Evolutionary conservation across 2,113 vertebrate genomes (phyloP).

Genomic region (Heloderma charlesbogerti): DNA sequence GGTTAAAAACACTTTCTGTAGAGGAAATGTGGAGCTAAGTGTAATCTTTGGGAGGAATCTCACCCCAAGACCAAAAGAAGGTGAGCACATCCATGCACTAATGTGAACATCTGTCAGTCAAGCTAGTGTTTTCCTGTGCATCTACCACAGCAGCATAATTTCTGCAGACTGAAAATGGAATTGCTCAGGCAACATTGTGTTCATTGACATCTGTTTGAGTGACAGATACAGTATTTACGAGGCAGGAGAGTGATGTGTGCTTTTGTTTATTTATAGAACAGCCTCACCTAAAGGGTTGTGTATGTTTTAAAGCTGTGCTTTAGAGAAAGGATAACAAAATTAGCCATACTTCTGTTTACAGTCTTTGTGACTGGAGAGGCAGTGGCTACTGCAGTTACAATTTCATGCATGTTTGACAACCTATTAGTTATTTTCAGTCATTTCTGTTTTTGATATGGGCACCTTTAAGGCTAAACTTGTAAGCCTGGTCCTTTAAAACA

Average conservation of each 20-base stretch:
- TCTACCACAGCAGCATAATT: slow-evolving; percentile 7
- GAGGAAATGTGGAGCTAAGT: slow-evolving; percentile 36
- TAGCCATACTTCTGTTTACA: slow-evolving; percentile 22
- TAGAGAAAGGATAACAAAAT: slow-evolving; percentile 29
- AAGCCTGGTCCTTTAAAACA: slow-evolving; percentile 10
- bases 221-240: slow-evolving; percentile 48
- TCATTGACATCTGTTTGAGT: slow-evolving; percentile 57
- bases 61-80: neutral
- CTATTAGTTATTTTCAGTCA: neutral
- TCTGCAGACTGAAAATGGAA: slow-evolving; percentile 53
- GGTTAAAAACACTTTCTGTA: slow-evolving; percentile 35
- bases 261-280: slow-evolving; percentile 63
- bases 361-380: slow-evolving; percentile 4
- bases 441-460: neutral
- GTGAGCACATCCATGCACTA: slow-evolving; percentile 14
- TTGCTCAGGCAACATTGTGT: slow-evolving; percentile 40
- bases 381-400: neutral
- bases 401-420: neutral
- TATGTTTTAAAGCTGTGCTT: slow-evolving; percentile 33
- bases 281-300: slow-evolving; percentile 39
- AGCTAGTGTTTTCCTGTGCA: neutral
- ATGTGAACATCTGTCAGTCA: slow-evolving; percentile 55
- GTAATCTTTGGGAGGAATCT: slow-evolving; percentile 45
- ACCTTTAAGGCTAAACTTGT: slow-evolving; percentile 7
- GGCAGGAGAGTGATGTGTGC: slow-evolving; percentile 34